Percentiles rank a stretch among this genome's conserved stretches.
Evolutionary conservation across 2,888 invertebrate species (phyloP).

Genomic region (Nymphalis polychloros): DNA sequence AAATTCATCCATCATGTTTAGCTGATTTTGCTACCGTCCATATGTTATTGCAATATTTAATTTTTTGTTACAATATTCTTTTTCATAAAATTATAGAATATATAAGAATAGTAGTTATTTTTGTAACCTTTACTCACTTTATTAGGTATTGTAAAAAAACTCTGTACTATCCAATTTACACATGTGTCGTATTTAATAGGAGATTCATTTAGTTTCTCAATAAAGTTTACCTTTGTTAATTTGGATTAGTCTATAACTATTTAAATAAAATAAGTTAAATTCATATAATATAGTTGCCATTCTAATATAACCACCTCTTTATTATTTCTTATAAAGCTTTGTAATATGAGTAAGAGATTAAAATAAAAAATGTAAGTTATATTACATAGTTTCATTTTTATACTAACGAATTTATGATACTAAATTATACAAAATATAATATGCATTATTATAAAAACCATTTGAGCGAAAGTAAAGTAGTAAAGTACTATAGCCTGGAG

Average conservation of each 20-base stretch:
- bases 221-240: neutral
- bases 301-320: neutral
- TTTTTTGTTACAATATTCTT: neutral
- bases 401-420: too few relatives aligned
- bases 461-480: too few relatives aligned
- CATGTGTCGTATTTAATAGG: constrained; percentile 2
- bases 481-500: too few relatives aligned
- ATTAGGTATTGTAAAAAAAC: neutral
- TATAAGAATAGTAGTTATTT: constrained; percentile 2
- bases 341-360: neutral
- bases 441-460: too few relatives aligned
- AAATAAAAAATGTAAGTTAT: neutral
- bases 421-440: too few relatives aligned
- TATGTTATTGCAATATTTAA: neutral
- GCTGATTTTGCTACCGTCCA: constrained; percentile 8
- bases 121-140: neutral
- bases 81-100: neutral
- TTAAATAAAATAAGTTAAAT: neutral
- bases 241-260: neutral
- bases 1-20: too few relatives aligned
- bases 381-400: neutral
- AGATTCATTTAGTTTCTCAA: neutral
- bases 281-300: constrained; percentile 1
- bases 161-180: neutral
- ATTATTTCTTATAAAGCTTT: neutral